Base-by-base conservation (phyloP, 2,797 vertebrate genomes). In the Fistularia commersonii region DNA sequence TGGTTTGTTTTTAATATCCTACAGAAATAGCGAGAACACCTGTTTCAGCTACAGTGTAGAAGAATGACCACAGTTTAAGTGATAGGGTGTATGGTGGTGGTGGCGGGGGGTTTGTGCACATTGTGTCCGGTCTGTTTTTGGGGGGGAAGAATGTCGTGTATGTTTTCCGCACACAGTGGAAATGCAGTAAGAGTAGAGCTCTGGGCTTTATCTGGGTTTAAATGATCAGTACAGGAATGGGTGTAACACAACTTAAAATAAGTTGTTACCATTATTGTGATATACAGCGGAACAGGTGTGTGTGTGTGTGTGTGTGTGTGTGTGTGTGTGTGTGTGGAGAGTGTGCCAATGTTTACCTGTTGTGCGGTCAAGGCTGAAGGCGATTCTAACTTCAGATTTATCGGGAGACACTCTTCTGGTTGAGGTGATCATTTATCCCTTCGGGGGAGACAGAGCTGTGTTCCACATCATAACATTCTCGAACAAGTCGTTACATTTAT, bases 351-450 rank as follows among this genome's bases (percentile, higher is more conserved):
- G 43, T 54, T 58, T 92, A 98, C 97, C 96, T 93, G 94, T 75
- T 66, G 92, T 86, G 59, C 93, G 83, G 70, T 90, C 90, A 32
- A 99, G 94, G 87, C 95, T 99, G 91, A 99, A 97, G 84, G 96
- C 92, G 61, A 99, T 99, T 87, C 93, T 89, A 75, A 98, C 92
- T 89, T 92, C 90, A 68, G 91, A 92, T 90, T 94, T 95, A 84
- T 97, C 96, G 64, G 94, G 93, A 86, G 94, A 92, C 83, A 98
- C 89, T 88, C 94, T 92, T 90, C 94, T 89, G 74, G 95, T 91
- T 85, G 96, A 94, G 90, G 93, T 96, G 91, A 99, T 96, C 97
- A 99, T 99, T 94, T 94, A 96, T 94, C 89, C 94, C 88, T 92
- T 90, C 83, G 83, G 13, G 13, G 23, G 23, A 23, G 23, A 23